These are phyloP conservation scores for Donacobius atricapilla DNA, from an alignment of 2,113 vertebrate genomes.

Conservation along the genomic window DNA sequence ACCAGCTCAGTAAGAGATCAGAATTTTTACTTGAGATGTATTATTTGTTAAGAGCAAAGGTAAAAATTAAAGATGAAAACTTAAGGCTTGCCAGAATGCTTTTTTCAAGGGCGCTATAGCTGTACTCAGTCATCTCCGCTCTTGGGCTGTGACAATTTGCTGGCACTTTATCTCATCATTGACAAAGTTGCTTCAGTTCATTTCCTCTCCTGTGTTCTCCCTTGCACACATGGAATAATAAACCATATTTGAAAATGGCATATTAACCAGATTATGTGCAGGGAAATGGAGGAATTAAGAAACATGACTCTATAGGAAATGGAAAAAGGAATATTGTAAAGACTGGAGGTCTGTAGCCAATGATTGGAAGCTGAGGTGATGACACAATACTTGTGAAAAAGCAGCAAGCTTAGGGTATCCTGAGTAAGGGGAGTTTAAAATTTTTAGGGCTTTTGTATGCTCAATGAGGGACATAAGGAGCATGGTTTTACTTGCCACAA, in stretches of 20 bases:
- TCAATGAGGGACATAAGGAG: background rate
- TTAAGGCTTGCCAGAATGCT: background rate
- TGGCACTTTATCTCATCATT: rapidly evolving
- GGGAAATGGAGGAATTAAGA: background rate
- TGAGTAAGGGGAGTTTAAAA: background rate
- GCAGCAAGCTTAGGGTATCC: background rate
- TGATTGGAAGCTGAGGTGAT: background rate
- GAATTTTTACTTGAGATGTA: background rate
- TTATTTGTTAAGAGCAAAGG: background rate
- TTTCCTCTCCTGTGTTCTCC: background rate
- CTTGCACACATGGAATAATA: background rate
- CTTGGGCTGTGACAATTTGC: background rate
- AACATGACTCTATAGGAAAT: background rate
- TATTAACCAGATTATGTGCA: background rate
- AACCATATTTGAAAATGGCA: background rate
- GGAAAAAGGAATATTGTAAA: background rate
- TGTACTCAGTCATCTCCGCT: background rate
- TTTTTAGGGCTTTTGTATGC: background rate
- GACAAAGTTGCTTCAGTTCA: background rate
- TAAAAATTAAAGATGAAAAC: background rate
- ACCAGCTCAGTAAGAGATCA: background rate
- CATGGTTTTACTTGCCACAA: background rate
- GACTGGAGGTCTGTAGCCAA: background rate
- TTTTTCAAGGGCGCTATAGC: background rate
- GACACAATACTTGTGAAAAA: background rate